phyloP scores from a whole-genome alignment of 2,113 vertebrate species.

The Alouatta palliata region DNA sequence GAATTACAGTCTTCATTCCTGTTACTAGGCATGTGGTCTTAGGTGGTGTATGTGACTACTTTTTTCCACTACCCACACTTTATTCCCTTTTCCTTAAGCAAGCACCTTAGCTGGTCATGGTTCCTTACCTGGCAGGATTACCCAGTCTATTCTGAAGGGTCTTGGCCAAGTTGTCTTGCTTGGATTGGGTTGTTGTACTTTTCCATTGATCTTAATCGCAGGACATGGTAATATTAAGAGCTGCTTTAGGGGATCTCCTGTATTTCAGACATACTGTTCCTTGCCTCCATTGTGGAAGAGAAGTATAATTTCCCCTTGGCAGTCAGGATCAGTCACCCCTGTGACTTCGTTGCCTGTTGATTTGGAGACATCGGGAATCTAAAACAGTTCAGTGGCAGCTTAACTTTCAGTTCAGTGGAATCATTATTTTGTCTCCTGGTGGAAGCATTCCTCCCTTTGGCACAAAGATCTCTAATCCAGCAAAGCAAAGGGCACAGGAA shows the following conservation, averaged over 20 bases:
- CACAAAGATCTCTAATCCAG: not conserved
- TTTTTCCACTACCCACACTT: not conserved
- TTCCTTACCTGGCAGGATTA: not conserved
- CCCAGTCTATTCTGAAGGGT: not conserved
- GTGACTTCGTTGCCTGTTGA: not conserved
- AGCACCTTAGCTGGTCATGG: not conserved
- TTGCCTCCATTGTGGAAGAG: not conserved
- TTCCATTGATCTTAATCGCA: not conserved
- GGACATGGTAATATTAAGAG: not conserved
- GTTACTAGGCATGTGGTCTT: not conserved
- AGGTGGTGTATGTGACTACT: not conserved
- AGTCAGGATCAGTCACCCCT: not conserved
- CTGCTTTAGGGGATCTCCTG: not conserved
- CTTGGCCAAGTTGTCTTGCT: not conserved
- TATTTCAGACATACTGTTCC: not conserved
- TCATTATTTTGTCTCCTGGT: not conserved
- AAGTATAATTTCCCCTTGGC: not conserved
- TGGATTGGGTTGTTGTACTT: not conserved
- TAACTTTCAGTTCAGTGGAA: not conserved
- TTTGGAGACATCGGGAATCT: not conserved
- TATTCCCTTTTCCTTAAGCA: not conserved
- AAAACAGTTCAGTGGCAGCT: not conserved
- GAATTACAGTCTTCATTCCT: not conserved
- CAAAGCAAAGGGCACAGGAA: not conserved
- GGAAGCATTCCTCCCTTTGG: not conserved